Conservation (phyloP, 2,888 invertebrate genomes). For the Zygogramma bicolorata region DNA sequence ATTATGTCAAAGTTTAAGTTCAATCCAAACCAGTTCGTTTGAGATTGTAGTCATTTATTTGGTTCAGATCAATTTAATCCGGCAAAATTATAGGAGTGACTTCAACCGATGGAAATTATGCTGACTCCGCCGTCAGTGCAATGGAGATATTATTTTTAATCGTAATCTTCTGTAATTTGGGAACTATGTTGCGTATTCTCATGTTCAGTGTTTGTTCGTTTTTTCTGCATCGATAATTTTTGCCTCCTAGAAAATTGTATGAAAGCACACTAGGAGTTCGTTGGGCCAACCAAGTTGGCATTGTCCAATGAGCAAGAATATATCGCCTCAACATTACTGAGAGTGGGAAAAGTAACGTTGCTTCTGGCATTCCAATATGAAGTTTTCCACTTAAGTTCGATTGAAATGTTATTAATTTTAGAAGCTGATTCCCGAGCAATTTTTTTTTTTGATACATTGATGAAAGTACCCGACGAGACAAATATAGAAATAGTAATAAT, state of each 20-base stretch:
- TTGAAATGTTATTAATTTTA: too few species aligned
- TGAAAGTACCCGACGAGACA: too few species aligned
- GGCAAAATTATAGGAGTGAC: not conserved
- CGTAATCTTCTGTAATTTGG: not conserved
- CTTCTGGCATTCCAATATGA: too few species aligned
- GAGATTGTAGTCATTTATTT: not conserved
- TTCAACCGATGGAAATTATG: not conserved
- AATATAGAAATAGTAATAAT: too few species aligned
- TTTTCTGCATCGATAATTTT: not conserved
- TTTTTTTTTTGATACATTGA: too few species aligned
- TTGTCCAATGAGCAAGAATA: too few species aligned
- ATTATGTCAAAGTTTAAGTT: not conserved
- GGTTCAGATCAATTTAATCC: not conserved
- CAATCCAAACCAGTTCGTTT: not conserved
- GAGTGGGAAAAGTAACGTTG: too few species aligned
- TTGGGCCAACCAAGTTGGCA: too few species aligned
- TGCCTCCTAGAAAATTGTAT: not conserved
- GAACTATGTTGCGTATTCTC: not conserved
- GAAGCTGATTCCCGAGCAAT: too few species aligned
- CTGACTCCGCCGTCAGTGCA: not conserved
- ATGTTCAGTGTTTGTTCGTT: not conserved
- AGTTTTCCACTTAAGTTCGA: too few species aligned
- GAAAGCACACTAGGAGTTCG: too few species aligned
- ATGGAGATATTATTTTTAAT: slow-evolving; percentile 4
- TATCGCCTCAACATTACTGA: too few species aligned